Base-by-base conservation (phyloP, 2,797 vertebrate species). In the Alosa sapidissima region DNA sequence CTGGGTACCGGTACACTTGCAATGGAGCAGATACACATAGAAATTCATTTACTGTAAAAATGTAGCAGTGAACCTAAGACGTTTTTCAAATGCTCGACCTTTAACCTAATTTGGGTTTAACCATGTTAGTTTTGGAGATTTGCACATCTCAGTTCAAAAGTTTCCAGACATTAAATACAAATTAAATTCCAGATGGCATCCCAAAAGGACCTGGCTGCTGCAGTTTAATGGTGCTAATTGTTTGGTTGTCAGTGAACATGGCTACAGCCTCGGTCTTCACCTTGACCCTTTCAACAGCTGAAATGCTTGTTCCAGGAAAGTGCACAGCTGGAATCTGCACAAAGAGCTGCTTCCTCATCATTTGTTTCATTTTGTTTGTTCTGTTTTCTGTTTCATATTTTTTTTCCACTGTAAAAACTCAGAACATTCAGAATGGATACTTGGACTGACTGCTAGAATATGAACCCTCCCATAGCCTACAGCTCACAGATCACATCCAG, bases 281-380 rank as follows among this genome's bases (percentile, higher is more conserved):
- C 72, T 78, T 45, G 36, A 78, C 36, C 72, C 45, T 78, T 78
- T 78, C 36, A 78, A 19, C 36, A 19, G 72, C 36, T 47, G 72
- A 41, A 21, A 45, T 10, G 72, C 72, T 45, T 47, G 72, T 78
- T 78, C 72, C 72, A 78, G 72, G 72, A 78, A 47, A 78, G 41
- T 45, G 72, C 3, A 78, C 41, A 47, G 14, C 19, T 78, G 72
- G 72, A 45, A 7, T 47, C 41, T 45, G 41, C 19, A 9, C 68
- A 72, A 21, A 41, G 33, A 75, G 68, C 33, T 75, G 36, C 36
- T 36, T 41, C 13, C 33, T 41, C 33, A 16, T 75, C 19, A 41
- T 24, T 19, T 62, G 7, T 24, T 62, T 9, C 24, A 1, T 62
- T 72, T 36, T 72, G 0, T 41, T 33, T 52, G 51, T 13, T 13